Conservation (phyloP, 2,113 vertebrate species). For the Polypterus bichir region DNA sequence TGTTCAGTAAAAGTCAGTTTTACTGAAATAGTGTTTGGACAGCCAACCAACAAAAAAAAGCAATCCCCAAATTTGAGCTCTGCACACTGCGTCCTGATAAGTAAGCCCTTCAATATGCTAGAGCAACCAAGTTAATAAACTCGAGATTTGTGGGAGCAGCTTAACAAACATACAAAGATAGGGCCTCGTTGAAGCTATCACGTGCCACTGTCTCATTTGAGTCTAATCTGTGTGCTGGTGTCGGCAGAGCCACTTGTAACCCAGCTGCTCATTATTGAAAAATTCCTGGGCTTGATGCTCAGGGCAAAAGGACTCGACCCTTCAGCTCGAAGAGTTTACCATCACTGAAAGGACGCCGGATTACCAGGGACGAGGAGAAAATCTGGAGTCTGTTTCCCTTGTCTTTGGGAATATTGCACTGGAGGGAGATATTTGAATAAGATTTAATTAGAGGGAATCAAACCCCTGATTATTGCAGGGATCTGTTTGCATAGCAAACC, state of each 20-base stretch:
- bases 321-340: constrained; percentile 83
- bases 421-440: constrained; percentile 85
- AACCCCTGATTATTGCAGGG: constrained; percentile 73
- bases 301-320: constrained; percentile 73
- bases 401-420: constrained; percentile 62
- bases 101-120: no score
- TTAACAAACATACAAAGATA: constrained; percentile 78
- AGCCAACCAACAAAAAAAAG: no score
- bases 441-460: constrained; percentile 96
- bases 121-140: no score
- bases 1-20: no score
- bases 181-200: constrained; percentile 63
- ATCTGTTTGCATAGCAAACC: constrained; percentile 84
- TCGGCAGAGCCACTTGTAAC: constrained; percentile 88
- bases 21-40: no score
- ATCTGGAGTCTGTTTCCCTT: constrained; percentile 64
- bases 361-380: constrained; percentile 69
- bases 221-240: constrained; percentile 59
- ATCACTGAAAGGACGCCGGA: constrained; percentile 84
- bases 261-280: constrained; percentile 98
- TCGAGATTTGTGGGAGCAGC: constrained; percentile 65
- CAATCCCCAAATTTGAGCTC: no score
- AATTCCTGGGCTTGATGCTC: constrained; percentile 83
- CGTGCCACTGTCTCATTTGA: constrained; percentile 54
- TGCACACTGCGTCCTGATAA: no score